Evolutionary conservation across 2,888 invertebrate species (phyloP).

Genomic region (Hoplodrina blanda): DNA sequence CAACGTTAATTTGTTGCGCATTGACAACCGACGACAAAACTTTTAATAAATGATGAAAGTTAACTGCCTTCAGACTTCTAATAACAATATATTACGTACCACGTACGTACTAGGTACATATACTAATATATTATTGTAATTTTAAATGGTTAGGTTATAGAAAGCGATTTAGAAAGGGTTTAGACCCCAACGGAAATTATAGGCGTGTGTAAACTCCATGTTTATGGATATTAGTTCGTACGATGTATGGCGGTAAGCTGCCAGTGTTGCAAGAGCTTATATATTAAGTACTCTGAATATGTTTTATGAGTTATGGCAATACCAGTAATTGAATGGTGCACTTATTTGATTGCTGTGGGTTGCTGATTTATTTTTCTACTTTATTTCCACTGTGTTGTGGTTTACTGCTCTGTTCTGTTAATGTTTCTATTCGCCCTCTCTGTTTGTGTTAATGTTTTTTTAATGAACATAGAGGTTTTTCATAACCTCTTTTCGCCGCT

Average conservation of each 20-base stretch:
- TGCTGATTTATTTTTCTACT: slow-evolving; percentile 8
- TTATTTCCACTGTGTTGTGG: neutral
- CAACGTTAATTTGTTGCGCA: slow-evolving; percentile 9
- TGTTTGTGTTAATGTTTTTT: neutral
- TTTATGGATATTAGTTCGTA: slow-evolving; percentile 49
- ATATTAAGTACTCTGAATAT: slow-evolving; percentile 25
- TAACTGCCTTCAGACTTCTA: neutral
- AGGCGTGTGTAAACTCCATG: slow-evolving; percentile 34
- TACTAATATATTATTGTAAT: slow-evolving; percentile 39
- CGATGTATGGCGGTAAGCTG: slow-evolving; percentile 35
- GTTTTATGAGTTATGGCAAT: slow-evolving; percentile 31
- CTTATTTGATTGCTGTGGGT: slow-evolving; percentile 31
- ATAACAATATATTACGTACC: neutral
- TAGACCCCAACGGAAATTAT: slow-evolving; percentile 44
- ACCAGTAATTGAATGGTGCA: slow-evolving; percentile 41
- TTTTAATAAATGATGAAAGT: slow-evolving; percentile 22
- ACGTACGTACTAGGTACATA: neutral
- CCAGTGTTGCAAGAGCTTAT: slow-evolving; percentile 38
- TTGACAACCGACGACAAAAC: slow-evolving; percentile 3
- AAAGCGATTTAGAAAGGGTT: slow-evolving; percentile 47
- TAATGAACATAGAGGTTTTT: slow-evolving; percentile 6
- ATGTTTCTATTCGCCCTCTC: neutral
- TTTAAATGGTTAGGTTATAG: slow-evolving; percentile 38
- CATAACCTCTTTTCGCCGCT: neutral
- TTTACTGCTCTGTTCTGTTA: neutral